Evolutionary conservation across 1,140 invertebrate species (phyloP).

Genomic region (Tetramorium simillimum): DNA sequence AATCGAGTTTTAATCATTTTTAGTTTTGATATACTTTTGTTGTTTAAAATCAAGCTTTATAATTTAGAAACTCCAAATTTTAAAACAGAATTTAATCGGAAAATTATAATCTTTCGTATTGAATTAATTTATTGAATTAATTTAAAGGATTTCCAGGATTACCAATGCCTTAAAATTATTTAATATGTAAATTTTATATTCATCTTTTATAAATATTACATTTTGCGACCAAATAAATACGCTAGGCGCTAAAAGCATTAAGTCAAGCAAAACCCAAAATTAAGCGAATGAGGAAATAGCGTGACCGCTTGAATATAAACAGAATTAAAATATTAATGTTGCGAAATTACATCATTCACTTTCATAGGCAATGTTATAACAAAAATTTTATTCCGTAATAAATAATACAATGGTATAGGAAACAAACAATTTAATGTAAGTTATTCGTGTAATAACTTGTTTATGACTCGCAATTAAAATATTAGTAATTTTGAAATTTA

Average conservation of each 20-base stretch:
- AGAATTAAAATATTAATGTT: constrained; percentile 16
- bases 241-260: background rate
- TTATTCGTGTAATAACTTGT: background rate
- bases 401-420: background rate
- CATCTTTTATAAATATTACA: background rate
- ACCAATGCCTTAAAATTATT: background rate
- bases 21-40: background rate
- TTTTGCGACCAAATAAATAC: background rate
- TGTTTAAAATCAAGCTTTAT: background rate
- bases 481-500: background rate
- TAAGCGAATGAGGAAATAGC: constrained; percentile 7
- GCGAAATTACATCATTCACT: background rate
- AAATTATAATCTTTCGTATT: background rate
- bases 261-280: background rate
- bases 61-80: background rate
- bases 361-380: background rate
- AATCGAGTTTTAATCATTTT: background rate
- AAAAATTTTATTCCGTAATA: constrained; percentile 4
- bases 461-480: background rate
- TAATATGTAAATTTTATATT: background rate
- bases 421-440: background rate
- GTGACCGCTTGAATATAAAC: background rate
- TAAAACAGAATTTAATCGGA: background rate
- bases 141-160: background rate
- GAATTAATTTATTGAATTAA: background rate